Evolutionary conservation across 2,113 vertebrate species (phyloP).

Genomic region (Coturnix japonica): DNA sequence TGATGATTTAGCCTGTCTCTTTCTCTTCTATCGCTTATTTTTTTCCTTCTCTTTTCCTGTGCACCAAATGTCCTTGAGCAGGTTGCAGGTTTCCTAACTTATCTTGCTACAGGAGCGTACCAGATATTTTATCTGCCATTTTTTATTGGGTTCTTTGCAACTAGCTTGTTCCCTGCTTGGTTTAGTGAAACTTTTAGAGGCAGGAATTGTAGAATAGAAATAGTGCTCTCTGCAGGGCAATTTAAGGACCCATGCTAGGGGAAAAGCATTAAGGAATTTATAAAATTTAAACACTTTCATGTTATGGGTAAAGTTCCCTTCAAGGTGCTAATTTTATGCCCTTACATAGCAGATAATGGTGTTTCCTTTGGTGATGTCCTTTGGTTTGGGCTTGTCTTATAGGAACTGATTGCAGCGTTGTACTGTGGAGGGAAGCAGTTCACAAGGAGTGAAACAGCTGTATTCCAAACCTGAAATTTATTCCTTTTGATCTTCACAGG

Average conservation of each 20-base stretch:
- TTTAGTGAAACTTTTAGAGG: slow-evolving; percentile 16
- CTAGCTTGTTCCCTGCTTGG: neutral
- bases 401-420: neutral
- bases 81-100: slow-evolving; percentile 48
- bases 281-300: neutral
- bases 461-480: neutral
- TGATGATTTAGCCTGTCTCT: neutral
- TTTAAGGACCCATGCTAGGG: neutral
- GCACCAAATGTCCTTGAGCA: slow-evolving; percentile 35
- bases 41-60: neutral
- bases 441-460: neutral
- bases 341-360: neutral
- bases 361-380: slow-evolving; percentile 10
- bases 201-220: neutral
- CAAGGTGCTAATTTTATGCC: slow-evolving; percentile 6
- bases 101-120: neutral
- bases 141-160: slow-evolving; percentile 55
- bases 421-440: neutral
- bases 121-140: slow-evolving; percentile 45
- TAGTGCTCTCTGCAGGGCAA: slow-evolving; percentile 24
- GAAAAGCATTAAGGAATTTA: neutral
- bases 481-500: neutral
- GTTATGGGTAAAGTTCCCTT: neutral
- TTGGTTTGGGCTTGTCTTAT: neutral
- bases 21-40: neutral